phyloP scores from a whole-genome alignment of 2,888 invertebrate genomes.

The Tachina lurida region DNA sequence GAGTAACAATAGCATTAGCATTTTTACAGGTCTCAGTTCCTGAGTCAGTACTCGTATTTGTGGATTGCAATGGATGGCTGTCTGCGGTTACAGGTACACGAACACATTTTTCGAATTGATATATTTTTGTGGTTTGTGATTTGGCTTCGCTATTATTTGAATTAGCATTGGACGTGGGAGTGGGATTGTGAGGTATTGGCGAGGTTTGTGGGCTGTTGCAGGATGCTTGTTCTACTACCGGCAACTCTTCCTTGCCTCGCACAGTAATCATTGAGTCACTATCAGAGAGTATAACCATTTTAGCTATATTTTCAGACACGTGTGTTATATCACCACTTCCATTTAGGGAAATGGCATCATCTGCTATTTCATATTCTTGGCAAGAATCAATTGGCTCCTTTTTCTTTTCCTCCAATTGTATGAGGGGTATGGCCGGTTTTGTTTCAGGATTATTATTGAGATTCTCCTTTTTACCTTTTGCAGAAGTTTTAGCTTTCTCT shows the following conservation, averaged over 20 bases:
- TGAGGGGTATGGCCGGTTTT: constrained; percentile 47
- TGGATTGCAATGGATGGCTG: constrained; percentile 79
- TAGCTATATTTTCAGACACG: constrained; percentile 77
- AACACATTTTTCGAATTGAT: constrained; percentile 78
- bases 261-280: constrained; percentile 84
- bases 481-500: constrained; percentile 71
- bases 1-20: constrained; percentile 69
- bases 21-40: constrained; percentile 67
- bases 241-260: constrained; percentile 89
- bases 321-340: constrained; percentile 77
- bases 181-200: constrained; percentile 61
- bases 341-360: constrained; percentile 84
- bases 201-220: constrained; percentile 9
- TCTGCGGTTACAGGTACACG: constrained; percentile 79
- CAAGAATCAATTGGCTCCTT: constrained; percentile 65
- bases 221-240: constrained; percentile 83
- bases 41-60: constrained; percentile 43
- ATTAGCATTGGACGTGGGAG: constrained; percentile 42
- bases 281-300: constrained; percentile 84
- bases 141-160: constrained; percentile 40
- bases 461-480: constrained; percentile 72
- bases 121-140: constrained; percentile 40
- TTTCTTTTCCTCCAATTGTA: constrained; percentile 51
- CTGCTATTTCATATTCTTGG: constrained; percentile 85
- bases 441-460: constrained; percentile 62